Conservation (phyloP, 2,113 vertebrate species). For the Nycticryphes semicollaris region DNA sequence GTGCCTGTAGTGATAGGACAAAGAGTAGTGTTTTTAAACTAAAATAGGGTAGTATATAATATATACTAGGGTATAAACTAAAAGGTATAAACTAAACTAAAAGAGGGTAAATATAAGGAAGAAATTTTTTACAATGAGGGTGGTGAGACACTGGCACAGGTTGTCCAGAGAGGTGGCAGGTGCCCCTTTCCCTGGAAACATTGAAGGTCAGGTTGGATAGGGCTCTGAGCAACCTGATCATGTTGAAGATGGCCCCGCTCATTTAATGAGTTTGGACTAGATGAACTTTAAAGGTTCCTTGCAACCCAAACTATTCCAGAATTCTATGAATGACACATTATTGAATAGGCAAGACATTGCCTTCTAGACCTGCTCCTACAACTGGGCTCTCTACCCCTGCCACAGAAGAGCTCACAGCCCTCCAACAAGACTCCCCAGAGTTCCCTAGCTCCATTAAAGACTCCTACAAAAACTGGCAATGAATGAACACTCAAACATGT, state of each 20-base stretch:
- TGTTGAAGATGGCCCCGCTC: not conserved
- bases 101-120: not conserved
- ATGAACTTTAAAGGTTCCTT: not conserved
- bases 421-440: not conserved
- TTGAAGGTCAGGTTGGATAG: not conserved
- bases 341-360: not conserved
- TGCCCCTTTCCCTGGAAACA: not conserved
- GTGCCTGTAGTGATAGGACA: not conserved
- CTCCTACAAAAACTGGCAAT: not conserved
- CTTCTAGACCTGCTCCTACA: not conserved
- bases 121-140: accelerated
- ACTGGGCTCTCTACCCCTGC: not conserved
- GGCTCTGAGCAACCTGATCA: not conserved
- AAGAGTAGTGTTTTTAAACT: not conserved
- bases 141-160: not conserved
- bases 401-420: not conserved
- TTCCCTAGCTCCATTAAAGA: not conserved
- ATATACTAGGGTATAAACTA: too few relatives aligned
- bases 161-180: not conserved
- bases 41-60: not conserved
- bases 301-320: not conserved
- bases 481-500: not conserved
- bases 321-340: not conserved
- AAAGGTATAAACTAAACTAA: too few relatives aligned
- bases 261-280: not conserved